phyloP scores from a whole-genome alignment of 2,797 vertebrate species.

The Galagoides demidoff region DNA sequence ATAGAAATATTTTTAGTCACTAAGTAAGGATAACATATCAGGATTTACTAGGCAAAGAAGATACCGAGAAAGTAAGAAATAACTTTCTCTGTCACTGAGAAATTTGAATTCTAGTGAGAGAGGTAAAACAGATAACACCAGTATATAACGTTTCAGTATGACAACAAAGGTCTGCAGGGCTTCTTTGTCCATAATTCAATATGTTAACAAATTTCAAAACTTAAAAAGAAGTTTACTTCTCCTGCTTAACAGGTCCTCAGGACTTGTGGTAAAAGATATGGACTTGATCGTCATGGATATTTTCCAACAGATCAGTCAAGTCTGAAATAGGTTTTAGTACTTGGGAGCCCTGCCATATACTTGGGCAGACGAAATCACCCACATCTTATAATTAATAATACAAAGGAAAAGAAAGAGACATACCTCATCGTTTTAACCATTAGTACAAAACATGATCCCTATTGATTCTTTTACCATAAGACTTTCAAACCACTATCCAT shows the following conservation, averaged over 20 bases:
- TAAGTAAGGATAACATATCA: not conserved
- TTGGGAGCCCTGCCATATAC: not conserved
- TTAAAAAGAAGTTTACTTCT: not conserved
- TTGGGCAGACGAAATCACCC: not conserved
- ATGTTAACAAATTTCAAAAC: not conserved
- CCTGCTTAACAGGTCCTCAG: not conserved
- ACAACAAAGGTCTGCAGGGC: not conserved
- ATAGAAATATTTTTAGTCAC: not conserved
- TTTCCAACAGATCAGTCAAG: conserved; percentile 24
- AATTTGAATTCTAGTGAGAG: not conserved
- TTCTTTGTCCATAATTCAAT: not conserved
- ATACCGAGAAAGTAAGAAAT: not conserved
- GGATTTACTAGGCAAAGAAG: not conserved
- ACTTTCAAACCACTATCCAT: conserved; percentile 1
- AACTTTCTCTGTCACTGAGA: not conserved
- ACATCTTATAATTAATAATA: not conserved
- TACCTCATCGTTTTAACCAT: not conserved
- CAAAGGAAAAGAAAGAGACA: not conserved
- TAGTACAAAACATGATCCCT: conserved; percentile 20
- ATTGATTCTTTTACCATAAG: not conserved
- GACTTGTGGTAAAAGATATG: not conserved
- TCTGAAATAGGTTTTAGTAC: conserved; percentile 27
- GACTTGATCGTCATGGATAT: not conserved
- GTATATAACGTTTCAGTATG: not conserved
- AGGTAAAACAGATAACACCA: not conserved